These are phyloP conservation scores for Sesamia nonagrioides DNA, from an alignment of 1,140 invertebrate species.

Conservation along the genomic window DNA sequence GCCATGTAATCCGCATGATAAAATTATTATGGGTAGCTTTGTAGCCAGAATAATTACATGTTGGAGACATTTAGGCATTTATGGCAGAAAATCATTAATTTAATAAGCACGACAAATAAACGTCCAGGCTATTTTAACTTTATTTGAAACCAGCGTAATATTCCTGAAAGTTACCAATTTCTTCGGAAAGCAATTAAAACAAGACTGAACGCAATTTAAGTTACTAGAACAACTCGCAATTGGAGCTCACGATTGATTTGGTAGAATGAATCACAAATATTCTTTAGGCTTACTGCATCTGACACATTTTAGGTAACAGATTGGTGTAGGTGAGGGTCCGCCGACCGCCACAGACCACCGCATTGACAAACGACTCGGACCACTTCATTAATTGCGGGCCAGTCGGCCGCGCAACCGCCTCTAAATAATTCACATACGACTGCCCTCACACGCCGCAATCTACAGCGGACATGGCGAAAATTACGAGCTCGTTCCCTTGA, in stretches of 20 bases:
- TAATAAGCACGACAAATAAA: slow-evolving; percentile 7
- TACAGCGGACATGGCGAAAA: slow-evolving; percentile 62
- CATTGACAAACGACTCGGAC: slow-evolving; percentile 81
- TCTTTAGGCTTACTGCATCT: slow-evolving; percentile 58
- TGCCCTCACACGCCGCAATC: slow-evolving; percentile 63
- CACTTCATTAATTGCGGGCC: slow-evolving; percentile 84
- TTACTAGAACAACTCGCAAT: background rate
- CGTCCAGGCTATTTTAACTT: background rate
- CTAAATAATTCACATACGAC: slow-evolving; percentile 84
- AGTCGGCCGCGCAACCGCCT: slow-evolving; percentile 72
- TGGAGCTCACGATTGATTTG: slow-evolving; percentile 35
- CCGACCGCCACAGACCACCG: slow-evolving; percentile 61
- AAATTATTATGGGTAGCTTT: slow-evolving; percentile 46
- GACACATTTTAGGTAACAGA: slow-evolving; percentile 72
- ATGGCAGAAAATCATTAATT: slow-evolving; percentile 37
- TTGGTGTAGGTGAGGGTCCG: slow-evolving; percentile 65
- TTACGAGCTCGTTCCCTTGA: slow-evolving; percentile 56
- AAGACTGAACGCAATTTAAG: slow-evolving; percentile 17
- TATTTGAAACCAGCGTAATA: background rate
- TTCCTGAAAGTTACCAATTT: background rate
- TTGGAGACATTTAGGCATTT: slow-evolving; percentile 28
- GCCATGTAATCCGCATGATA: slow-evolving; percentile 53
- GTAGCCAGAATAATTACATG: slow-evolving; percentile 28
- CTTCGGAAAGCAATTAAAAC: slow-evolving; percentile 23
- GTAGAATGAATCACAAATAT: slow-evolving; percentile 57